Base-by-base conservation (phyloP, 1,140 invertebrate genomes). In the Ostrea denselamellosa region DNA sequence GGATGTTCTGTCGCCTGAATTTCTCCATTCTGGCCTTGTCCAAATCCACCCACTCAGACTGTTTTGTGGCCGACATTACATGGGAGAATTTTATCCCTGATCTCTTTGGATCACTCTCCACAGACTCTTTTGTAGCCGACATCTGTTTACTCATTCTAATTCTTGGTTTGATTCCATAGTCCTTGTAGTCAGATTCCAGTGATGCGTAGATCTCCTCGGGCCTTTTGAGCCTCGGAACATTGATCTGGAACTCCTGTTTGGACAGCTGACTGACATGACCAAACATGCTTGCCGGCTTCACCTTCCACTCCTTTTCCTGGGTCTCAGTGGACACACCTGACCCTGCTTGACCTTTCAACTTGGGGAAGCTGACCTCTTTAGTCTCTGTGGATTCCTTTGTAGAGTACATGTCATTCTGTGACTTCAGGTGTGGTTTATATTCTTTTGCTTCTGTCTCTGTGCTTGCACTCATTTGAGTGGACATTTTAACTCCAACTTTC, bases 231-330 rank as follows among this genome's bases (percentile, higher is more conserved):
- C 86, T 90, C 34, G 93, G 94, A 3, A 88, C 88, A 17, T 88
- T 25, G 25, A 92, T 82, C 77, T 83, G 53, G 85, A 89, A 85
- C 14, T 93, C 92, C 44, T 62, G 14, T 34, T 90, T 89, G 12
- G 92, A 93, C 53, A 94, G 52, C 81, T 94, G 87, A 44, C 93
- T 93, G 4, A 91, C 90, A 84, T 94, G 94, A 12, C 94, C 94
- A 89, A 92, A 93, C 14, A 92, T n/a, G 89, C 90, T 93, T 9
- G 88, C 85, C 51, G 90, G 92, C 85, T 93, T 93, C 12, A 93
- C 87, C 54, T 90, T 91, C 91, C 91, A 91, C 56, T 89, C 90
- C 51, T 88, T 86, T 0, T 89, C 58, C 54, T 90, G 82, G 2
- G 91, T 91, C 85, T 93, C 91, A 54, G 83, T 90, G 12, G 62